Conservation (phyloP, 2,888 invertebrate species). For the Himalopsyche japonica region DNA sequence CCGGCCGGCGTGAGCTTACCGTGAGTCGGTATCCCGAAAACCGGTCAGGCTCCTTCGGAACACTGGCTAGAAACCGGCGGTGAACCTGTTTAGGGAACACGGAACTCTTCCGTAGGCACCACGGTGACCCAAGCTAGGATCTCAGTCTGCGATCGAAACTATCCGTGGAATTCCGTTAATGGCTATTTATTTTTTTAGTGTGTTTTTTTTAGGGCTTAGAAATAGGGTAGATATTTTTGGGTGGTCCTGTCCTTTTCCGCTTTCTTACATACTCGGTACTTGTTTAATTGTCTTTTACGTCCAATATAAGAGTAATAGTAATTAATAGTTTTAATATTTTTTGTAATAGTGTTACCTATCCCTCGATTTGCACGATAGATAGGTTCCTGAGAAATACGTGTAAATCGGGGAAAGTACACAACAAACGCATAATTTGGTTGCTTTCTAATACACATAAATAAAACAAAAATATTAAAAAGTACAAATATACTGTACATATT, state of each 20-base stretch:
- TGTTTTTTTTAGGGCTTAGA: background rate
- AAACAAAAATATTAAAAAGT: too few species aligned
- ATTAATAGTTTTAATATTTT: too few species aligned
- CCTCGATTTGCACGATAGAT: too few species aligned
- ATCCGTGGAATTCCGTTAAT: background rate
- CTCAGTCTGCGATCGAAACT: background rate
- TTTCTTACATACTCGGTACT: too few species aligned
- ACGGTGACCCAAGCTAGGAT: background rate
- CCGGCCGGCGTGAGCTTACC: background rate
- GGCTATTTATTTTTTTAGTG: background rate
- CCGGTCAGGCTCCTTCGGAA: conserved; percentile 11
- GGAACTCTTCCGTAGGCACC: background rate
- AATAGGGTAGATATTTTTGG: background rate
- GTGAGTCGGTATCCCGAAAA: conserved; percentile 13
- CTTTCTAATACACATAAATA: too few species aligned
- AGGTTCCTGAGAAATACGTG: too few species aligned
- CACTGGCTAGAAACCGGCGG: background rate
- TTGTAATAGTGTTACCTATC: too few species aligned
- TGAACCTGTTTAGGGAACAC: background rate
- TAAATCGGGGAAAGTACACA: too few species aligned
- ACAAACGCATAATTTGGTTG: too few species aligned
- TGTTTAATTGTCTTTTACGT: too few species aligned
- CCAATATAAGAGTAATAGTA: too few species aligned
- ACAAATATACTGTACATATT: too few species aligned
- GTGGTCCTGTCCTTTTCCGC: background rate